A percentile compares a stretch with the other conserved stretches of the same genome.
phyloP scores from a whole-genome alignment of 1,140 invertebrate species.

The Archegozetes longisetosus region DNA sequence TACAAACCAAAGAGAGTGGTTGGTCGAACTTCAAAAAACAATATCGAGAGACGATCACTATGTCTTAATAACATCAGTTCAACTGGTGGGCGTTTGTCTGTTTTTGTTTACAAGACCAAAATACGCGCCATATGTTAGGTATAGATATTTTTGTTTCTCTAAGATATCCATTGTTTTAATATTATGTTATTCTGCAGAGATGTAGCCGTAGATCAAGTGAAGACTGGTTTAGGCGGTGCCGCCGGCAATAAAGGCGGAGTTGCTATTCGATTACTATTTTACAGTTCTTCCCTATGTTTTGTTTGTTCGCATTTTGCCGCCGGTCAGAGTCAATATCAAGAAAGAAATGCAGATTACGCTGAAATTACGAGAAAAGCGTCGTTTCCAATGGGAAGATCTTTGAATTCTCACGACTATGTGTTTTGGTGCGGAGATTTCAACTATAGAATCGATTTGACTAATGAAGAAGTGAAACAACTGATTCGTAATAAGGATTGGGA shows the following conservation, averaged over 20 bases:
- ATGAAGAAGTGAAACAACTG: conserved; percentile 78
- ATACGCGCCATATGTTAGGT: conserved; percentile 60
- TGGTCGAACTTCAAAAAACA: conserved; percentile 80
- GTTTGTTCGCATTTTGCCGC: conserved; percentile 98
- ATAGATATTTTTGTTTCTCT: conserved; percentile 18
- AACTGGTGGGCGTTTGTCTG: conserved; percentile 93
- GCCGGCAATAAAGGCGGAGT: conserved; percentile 90
- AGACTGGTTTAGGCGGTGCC: conserved; percentile 91
- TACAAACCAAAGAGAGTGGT: conserved; percentile 91
- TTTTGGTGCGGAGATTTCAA: conserved; percentile 99
- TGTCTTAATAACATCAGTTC: conserved; percentile 80
- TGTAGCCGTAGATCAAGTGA: conserved; percentile 84
- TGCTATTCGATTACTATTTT: conserved; percentile 74
- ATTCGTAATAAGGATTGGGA: conserved; percentile 59
- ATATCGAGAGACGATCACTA: conserved; percentile 75
- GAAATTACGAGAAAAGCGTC: conserved; percentile 84
- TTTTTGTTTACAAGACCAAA: conserved; percentile 82
- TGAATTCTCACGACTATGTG: conserved; percentile 91
- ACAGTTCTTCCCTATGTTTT: conserved; percentile 88
- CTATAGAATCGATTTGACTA: conserved; percentile 88
- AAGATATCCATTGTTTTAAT: neutral
- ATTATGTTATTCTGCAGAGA: conserved; percentile 39
- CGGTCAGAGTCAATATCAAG: conserved; percentile 85
- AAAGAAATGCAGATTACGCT: conserved; percentile 87
- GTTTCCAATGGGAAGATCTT: conserved; percentile 76